Evolutionary conservation across 2,113 vertebrate genomes (phyloP).

Genomic region (Reinhardtius hippoglossoides): DNA sequence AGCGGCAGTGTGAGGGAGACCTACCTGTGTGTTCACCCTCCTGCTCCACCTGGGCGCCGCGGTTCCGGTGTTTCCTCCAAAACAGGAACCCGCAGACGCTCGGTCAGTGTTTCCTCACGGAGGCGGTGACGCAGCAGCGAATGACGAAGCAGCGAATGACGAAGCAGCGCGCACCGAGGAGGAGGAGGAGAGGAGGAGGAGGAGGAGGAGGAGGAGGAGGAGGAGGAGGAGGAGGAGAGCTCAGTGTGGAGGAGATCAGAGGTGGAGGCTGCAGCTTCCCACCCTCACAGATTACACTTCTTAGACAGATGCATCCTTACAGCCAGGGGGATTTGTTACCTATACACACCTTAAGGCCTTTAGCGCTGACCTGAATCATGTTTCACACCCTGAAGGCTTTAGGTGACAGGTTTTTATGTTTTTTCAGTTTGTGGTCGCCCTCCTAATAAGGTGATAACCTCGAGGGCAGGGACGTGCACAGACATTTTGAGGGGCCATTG

Average conservation of each 20-base stretch:
- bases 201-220: conserved; percentile 1
- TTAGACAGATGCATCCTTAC: too few relatives aligned
- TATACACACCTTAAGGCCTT: too few relatives aligned
- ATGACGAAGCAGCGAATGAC: conserved; percentile 79
- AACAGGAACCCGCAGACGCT: conserved; percentile 18
- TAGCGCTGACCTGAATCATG: too few relatives aligned
- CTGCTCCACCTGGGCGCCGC: conserved; percentile 17
- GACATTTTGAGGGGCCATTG: too few relatives aligned
- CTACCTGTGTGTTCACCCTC: too few relatives aligned
- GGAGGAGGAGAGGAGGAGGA: too few relatives aligned
- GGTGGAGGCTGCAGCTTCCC: neutral
- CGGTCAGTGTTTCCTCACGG: conserved; percentile 51
- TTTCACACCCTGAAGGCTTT: too few relatives aligned
- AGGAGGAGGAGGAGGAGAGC: neutral
- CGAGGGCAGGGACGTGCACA: too few relatives aligned
- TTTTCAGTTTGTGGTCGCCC: too few relatives aligned
- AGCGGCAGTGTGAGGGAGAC: neutral
- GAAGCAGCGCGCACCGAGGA: conserved; percentile 19
- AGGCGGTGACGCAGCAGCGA: conserved; percentile 70
- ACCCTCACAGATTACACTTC: neutral
- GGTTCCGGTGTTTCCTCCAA: conserved; percentile 42
- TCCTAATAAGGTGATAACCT: too few relatives aligned
- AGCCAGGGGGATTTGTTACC: too few relatives aligned
- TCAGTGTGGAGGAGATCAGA: conserved; percentile 55
- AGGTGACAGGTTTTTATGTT: too few relatives aligned